Conservation (phyloP, 30 jellyfish, hydroid and myxozoan genomes). For the Cassiopea xamachana region DNA sequence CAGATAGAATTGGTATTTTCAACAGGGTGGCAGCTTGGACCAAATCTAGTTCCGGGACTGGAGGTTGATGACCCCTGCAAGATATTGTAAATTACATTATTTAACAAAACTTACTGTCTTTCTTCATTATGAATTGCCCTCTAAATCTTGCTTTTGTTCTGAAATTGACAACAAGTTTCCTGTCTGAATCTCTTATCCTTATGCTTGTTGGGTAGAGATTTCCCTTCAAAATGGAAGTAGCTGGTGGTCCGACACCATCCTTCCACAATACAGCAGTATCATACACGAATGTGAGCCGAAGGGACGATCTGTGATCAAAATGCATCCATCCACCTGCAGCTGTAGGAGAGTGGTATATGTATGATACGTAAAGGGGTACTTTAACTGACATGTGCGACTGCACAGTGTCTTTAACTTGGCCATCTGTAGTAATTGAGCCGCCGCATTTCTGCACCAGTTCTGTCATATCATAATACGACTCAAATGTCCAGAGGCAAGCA, state of each 20-base stretch:
- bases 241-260: conserved; percentile 95
- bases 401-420: conserved; percentile 83
- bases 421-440: conserved; percentile 89
- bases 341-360: conserved; percentile 86
- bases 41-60: too few relatives aligned
- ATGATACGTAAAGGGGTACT: conserved; percentile 92
- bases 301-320: conserved; percentile 87
- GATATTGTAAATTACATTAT: not conserved
- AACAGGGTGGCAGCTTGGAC: too few relatives aligned
- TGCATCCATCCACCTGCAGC: conserved; percentile 93
- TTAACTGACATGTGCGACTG: conserved; percentile 90
- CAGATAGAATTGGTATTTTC: too few relatives aligned
- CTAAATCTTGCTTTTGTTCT: conserved; percentile 94
- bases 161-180: conserved; percentile 85
- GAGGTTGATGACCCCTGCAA: not conserved
- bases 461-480: conserved; percentile 90
- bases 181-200: conserved; percentile 82
- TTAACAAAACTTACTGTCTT: conserved; percentile 48
- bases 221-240: conserved; percentile 82
- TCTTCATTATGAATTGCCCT: conserved; percentile 87
- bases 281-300: conserved; percentile 86
- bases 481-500: conserved; percentile 97
- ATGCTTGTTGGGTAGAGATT: conserved; percentile 90
- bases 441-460: conserved; percentile 94
- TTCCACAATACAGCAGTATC: conserved; percentile 95